Evolutionary conservation across 1,140 invertebrate genomes (phyloP).

Genomic region (Gryon sp.): DNA sequence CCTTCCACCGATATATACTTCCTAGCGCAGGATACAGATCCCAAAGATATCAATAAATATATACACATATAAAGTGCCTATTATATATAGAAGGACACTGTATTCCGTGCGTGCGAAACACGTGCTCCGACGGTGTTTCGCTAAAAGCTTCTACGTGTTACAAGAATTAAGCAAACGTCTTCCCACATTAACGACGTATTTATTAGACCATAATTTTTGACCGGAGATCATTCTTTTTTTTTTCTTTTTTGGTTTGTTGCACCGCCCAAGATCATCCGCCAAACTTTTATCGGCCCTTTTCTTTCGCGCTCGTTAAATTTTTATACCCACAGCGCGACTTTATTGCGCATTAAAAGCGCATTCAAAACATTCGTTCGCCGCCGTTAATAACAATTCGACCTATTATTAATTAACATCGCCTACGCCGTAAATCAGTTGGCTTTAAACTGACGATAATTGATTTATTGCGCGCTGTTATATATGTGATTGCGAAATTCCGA

Average conservation of each 20-base stretch:
- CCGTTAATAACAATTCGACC: too few relatives aligned
- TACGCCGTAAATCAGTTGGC: too few relatives aligned
- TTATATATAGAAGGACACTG: slow-evolving; percentile 17
- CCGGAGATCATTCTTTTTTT: slow-evolving; percentile 7
- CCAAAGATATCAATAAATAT: too few relatives aligned
- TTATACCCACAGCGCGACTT: slow-evolving; percentile 27
- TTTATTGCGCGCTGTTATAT: too few relatives aligned
- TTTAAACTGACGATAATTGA: too few relatives aligned
- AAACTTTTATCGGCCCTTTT: slow-evolving; percentile 6
- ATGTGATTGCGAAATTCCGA: too few relatives aligned
- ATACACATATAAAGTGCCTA: too few relatives aligned
- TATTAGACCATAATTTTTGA: slow-evolving; percentile 54
- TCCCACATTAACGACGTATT: slow-evolving; percentile 43
- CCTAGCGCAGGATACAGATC: slow-evolving; percentile 27
- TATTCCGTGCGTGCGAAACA: slow-evolving; percentile 24
- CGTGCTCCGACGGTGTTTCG: slow-evolving; percentile 34
- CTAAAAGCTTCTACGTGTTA: slow-evolving; percentile 59
- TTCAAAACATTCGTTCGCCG: too few relatives aligned
- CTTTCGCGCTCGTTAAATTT: slow-evolving; percentile 40
- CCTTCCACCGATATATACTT: slow-evolving; percentile 3
- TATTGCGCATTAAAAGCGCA: slow-evolving; percentile 28
- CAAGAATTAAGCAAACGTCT: slow-evolving; percentile 53
- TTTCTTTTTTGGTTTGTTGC: too few relatives aligned
- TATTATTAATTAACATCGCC: too few relatives aligned
- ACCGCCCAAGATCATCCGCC: neutral